Evolutionary conservation across 1,140 invertebrate species (phyloP).

Genomic region (Rhagoletis zephyria): DNA sequence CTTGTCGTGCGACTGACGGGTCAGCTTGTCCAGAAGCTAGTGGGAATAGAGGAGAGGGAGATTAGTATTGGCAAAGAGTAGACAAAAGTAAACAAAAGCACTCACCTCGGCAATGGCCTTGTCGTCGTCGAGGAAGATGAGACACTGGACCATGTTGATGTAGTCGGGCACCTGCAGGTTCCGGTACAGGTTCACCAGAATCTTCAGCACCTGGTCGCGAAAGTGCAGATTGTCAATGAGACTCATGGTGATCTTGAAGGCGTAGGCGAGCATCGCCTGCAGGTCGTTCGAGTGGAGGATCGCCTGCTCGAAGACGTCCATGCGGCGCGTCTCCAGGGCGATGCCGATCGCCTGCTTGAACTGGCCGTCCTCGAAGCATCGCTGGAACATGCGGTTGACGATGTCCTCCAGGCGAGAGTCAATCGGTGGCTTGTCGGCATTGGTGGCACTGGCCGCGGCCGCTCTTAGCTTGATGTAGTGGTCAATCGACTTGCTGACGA

Average conservation of each 20-base stretch:
- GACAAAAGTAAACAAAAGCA: too few species aligned
- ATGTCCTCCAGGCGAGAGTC: conserved; percentile 93
- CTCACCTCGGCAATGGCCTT: conserved; percentile 90
- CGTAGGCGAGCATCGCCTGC: conserved; percentile 91
- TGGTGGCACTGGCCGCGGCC: conserved; percentile 80
- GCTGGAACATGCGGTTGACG: conserved; percentile 96
- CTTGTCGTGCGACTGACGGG: conserved; percentile 83
- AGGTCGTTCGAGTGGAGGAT: conserved; percentile 94
- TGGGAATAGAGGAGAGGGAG: too few species aligned
- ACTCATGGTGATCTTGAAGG: conserved; percentile 95
- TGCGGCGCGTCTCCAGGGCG: conserved; percentile 93
- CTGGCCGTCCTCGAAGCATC: conserved; percentile 94
- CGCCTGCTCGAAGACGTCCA: conserved; percentile 93
- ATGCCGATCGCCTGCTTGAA: conserved; percentile 94
- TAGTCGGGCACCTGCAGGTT: conserved; percentile 91
- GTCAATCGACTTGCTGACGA: conserved; percentile 95
- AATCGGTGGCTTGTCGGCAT: conserved; percentile 82
- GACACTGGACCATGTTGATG: conserved; percentile 95
- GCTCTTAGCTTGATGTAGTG: conserved; percentile 93
- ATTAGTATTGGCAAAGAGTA: too few species aligned
- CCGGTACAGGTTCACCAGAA: conserved; percentile 91
- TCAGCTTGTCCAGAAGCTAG: conserved; percentile 91
- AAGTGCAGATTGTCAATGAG: conserved; percentile 94
- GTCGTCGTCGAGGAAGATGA: conserved; percentile 96
- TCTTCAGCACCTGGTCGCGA: conserved; percentile 88